Base-by-base conservation (phyloP, 2,888 invertebrate species). In the Thera obeliscata region DNA sequence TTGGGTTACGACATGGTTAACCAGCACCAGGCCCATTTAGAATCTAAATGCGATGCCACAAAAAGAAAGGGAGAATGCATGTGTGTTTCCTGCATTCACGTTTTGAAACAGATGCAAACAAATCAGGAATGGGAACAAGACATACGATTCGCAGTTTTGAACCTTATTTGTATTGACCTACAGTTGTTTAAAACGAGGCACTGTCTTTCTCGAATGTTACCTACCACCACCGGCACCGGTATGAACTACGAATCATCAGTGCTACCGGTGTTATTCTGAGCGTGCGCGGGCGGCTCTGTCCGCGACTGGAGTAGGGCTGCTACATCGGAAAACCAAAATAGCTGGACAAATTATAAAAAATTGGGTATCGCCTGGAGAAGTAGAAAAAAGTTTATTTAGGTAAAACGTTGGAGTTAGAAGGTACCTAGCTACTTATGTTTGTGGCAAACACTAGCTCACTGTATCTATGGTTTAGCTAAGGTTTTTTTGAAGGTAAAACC, bases 221-320 rank as follows among this genome's bases (percentile, higher is more conserved):
- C 69, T 76, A 74, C 38, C 38, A 22, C 22, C 22, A 22, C 22
- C 22, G 22, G 22, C 6, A 38, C 43, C 43, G 43, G 43, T 46
- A 46, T 9, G 6, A 46, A 46, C 9, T 46, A 46, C 2, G 9
- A 46, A 9, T 46, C 8, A 46, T 46, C 43, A 9, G 43, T 46
- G 43, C 9, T 46, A 46, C 55, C 77, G 70, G 71, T 74, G 79
- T 81, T 88, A 88, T 88, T 88, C 70, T 74, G 86, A 82, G 76
- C 74, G 75, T 78, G 81, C 77, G 84, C 82, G 77, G 80, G 83
- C 80, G 78, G 76, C 64, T 65, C 74, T 66, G 65, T 74, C 75
- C 69, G 74, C 74, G 72, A 67, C 86, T 86, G 83, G 82, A 22
- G 22, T 22, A 22, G 22, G 22, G 22, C 22, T 22, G 22, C 22